These are phyloP conservation scores for Dasysyrphus tricinctus DNA, from an alignment of 2,888 invertebrate genomes.

Conservation along the genomic window DNA sequence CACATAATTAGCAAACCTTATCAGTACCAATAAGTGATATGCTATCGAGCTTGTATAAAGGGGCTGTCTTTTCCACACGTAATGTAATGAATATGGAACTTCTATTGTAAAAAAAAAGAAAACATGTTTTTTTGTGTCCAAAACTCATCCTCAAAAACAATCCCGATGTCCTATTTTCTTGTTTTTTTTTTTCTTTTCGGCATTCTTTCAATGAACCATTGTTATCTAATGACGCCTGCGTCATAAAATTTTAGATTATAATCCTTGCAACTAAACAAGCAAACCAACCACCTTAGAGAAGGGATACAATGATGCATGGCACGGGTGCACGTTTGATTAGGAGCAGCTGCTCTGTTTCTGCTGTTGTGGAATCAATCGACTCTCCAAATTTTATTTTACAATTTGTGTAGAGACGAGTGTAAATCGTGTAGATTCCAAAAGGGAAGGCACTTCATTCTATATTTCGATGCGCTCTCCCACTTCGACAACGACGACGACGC, in stretches of 20 bases:
- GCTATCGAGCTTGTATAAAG: conserved; percentile 1
- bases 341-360: conserved; percentile 27
- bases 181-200: neutral
- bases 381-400: conserved; percentile 35
- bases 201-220: conserved; percentile 10
- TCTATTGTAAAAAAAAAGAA: neutral
- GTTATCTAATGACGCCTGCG: conserved; percentile 51
- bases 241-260: conserved; percentile 45
- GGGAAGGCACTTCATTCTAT: conserved; percentile 45
- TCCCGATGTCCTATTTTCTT: neutral
- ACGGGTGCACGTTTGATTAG: conserved; percentile 17
- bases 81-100: too few relatives aligned
- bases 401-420: conserved; percentile 4
- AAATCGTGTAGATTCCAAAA: conserved; percentile 34
- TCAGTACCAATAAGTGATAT: conserved; percentile 8
- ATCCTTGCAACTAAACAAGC: conserved; percentile 29
- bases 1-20: conserved; percentile 11
- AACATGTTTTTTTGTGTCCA: conserved; percentile 15
- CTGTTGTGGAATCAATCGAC: conserved; percentile 5
- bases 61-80: too few relatives aligned
- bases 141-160: conserved; percentile 24
- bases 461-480: conserved; percentile 38
- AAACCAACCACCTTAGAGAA: conserved; percentile 38
- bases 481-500: neutral
- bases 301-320: conserved; percentile 36